Conservation (phyloP, 1,140 invertebrate genomes). For the Heliconius congener region DNA sequence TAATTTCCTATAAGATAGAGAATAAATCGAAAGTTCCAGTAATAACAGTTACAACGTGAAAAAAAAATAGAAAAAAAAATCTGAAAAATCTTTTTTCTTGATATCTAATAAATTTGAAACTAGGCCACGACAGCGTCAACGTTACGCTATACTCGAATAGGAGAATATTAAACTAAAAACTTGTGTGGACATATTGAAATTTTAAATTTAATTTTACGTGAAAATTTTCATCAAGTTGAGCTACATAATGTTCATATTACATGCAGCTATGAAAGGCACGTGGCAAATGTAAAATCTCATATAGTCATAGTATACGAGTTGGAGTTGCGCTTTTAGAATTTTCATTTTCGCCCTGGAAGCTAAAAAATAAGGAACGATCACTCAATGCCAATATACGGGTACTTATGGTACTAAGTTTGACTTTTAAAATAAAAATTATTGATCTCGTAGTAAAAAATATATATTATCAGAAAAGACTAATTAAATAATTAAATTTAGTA, state of each 20-base stretch:
- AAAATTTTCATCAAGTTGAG: constrained; percentile 4
- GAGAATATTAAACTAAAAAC: neutral
- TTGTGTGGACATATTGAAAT: neutral
- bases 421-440: neutral
- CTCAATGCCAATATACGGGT: neutral
- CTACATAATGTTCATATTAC: neutral
- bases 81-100: too few relatives aligned
- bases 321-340: neutral
- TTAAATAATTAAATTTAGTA: too few relatives aligned
- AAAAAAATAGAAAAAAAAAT: too few relatives aligned
- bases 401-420: neutral
- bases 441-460: neutral
- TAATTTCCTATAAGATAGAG: too few relatives aligned
- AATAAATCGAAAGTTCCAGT: too few relatives aligned
- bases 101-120: neutral
- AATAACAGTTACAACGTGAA: too few relatives aligned
- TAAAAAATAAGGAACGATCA: neutral
- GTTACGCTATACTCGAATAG: neutral
- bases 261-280: constrained; percentile 1
- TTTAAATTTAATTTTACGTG: constrained; percentile 1
- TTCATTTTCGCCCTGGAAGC: neutral
- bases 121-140: neutral
- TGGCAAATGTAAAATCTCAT: constrained; percentile 4
- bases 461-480: too few relatives aligned
- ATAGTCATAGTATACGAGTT: neutral